Base-by-base conservation (phyloP, 2,888 invertebrate genomes). In the Clivina fossor region DNA sequence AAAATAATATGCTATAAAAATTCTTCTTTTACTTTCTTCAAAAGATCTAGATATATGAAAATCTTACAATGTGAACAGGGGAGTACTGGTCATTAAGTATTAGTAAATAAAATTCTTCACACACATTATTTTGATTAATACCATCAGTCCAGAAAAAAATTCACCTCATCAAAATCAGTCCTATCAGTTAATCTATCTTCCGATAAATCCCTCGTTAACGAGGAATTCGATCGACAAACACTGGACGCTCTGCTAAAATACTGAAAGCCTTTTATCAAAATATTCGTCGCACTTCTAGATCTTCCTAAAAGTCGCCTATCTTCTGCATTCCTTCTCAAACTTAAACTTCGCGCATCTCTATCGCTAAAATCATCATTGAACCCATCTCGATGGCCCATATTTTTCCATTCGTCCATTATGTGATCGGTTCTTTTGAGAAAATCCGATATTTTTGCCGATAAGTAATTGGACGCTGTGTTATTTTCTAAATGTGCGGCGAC, bases 381-480 rank as follows among this genome's bases (percentile, higher is more conserved):
- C 53, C 79, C 79, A 60, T 81, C 80, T 62, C 76, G 80, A 50
- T 82, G 82, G 0, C 89, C 88, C 44, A 87, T 65, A 59, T 84
- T 78, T 54, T 82, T 79, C 92, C 92, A 93, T 68, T 92, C 90
- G 66, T 92, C 90, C 83, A 89, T 89, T 1, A 92, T 84, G 71
- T 92, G 92, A 73, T 93, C 92, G 2, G 92, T 92, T 60, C 88
- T 80, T 66, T 82, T 83, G 24, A 93, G 75, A 66, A 93, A 93
- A 67, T 84, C 86, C 51, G 87, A 82, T 49, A 93, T 92, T 73
- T 88, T 88, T 26, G 78, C 80, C 22, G 84, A 83, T 13, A 93
- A 75, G 62, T 84, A 84, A 56, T 85, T 87, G 0, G 90, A 90
- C 1, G 88, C 86, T 0, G 90, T 91, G 41, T 83, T 79, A 28